Evolutionary conservation across 2,113 vertebrate species (phyloP).

Genomic region (Odontophorus gujanensis): DNA sequence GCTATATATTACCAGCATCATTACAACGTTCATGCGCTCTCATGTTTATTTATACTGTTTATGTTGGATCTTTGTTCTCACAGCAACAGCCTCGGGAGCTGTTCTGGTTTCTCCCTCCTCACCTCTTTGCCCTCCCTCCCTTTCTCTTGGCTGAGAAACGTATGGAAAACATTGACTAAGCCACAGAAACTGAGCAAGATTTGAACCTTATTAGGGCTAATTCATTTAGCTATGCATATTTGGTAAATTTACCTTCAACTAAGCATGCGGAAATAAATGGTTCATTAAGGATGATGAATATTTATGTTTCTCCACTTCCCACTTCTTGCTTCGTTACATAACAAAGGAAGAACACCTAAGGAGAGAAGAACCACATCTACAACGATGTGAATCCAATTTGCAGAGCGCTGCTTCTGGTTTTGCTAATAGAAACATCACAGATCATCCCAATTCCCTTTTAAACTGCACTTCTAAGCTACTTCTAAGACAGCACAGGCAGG

Average conservation of each 20-base stretch:
- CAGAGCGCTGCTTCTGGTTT: neutral
- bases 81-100: neutral
- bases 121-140: neutral
- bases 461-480: neutral
- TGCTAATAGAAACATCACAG: neutral
- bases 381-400: neutral
- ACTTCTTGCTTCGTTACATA: neutral
- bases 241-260: neutral
- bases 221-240: neutral
- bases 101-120: neutral
- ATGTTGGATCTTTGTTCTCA: neutral
- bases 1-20: neutral
- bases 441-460: no score
- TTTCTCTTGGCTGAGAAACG: neutral
- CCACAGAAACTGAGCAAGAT: neutral
- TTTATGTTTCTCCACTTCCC: neutral
- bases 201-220: neutral
- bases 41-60: neutral
- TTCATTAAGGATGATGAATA: slow-evolving; percentile 41
- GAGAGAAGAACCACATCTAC: neutral
- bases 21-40: neutral
- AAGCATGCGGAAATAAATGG: neutral
- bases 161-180: neutral
- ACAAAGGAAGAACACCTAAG: neutral
- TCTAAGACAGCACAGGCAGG: neutral